Evolutionary conservation across 1,140 invertebrate species (phyloP).

Genomic region (Idris sp.): DNA sequence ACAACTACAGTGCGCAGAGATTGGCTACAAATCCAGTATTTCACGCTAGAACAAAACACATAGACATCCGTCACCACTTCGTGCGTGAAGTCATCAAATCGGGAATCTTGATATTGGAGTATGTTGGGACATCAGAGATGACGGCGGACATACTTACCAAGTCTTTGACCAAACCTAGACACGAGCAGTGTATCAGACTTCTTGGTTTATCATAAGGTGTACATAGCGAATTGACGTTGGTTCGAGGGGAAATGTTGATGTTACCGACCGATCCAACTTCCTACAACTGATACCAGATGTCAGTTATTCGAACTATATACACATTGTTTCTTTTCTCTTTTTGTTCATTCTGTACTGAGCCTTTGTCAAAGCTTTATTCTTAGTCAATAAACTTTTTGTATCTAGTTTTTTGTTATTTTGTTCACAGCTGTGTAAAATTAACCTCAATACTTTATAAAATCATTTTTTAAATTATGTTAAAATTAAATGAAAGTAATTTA

Average conservation of each 20-base stretch:
- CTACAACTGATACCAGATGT: too few species aligned
- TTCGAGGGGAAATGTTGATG: not conserved
- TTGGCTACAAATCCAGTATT: not conserved
- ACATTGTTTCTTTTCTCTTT: too few species aligned
- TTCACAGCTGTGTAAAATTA: too few species aligned
- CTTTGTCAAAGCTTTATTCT: too few species aligned
- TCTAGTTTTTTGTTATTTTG: too few species aligned
- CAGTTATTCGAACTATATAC: too few species aligned
- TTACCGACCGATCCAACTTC: constrained; percentile 2
- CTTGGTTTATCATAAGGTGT: not conserved
- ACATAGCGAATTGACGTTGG: constrained; percentile 1
- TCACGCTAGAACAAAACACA: not conserved
- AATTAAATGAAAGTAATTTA: too few species aligned
- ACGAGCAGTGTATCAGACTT: not conserved
- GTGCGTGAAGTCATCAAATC: constrained; percentile 2
- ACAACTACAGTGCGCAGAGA: not conserved
- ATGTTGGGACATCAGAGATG: not conserved
- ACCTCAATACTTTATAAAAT: too few species aligned
- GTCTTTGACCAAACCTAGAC: not conserved
- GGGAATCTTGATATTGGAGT: not conserved
- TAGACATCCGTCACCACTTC: too few species aligned
- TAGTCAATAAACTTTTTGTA: too few species aligned
- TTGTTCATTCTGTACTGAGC: too few species aligned
- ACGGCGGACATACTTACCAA: not conserved
- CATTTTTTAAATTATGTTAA: too few species aligned